Evolutionary conservation across 2,113 vertebrate genomes (phyloP).

Genomic region (Antechinus stuartii): DNA sequence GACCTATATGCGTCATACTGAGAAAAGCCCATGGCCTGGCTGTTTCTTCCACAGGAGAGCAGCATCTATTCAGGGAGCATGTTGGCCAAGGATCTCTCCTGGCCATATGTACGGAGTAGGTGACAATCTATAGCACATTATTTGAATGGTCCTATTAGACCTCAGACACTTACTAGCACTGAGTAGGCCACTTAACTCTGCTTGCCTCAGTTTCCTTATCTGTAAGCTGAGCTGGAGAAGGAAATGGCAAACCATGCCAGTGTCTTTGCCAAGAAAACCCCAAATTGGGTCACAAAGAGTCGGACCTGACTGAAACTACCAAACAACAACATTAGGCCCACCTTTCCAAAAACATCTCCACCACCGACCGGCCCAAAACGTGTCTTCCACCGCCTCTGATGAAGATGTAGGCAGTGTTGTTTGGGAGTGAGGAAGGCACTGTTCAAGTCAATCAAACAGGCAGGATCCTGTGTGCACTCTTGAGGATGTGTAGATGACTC

Average conservation of each 20-base stretch:
- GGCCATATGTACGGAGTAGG: background rate
- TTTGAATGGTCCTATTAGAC: background rate
- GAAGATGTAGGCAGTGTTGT: background rate
- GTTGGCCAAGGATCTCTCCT: background rate
- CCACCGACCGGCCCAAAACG: too few relatives aligned
- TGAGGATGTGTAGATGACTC: background rate
- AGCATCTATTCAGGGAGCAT: background rate
- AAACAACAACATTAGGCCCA: background rate
- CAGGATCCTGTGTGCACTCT: background rate
- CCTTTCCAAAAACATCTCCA: background rate
- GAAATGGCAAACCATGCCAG: background rate
- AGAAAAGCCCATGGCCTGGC: background rate
- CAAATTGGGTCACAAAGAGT: background rate
- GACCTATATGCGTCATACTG: background rate
- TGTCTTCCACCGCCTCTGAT: background rate
- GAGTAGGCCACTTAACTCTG: background rate
- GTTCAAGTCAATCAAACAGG: background rate
- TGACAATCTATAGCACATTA: background rate
- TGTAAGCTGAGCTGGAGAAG: background rate
- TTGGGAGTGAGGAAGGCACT: background rate
- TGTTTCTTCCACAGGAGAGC: background rate
- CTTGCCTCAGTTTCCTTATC: background rate
- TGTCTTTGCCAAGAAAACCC: background rate
- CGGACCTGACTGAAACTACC: background rate
- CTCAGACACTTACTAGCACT: background rate